These are phyloP conservation scores for Cyanistes caeruleus DNA, from an alignment of 2,113 vertebrate species.

Conservation along the genomic window DNA sequence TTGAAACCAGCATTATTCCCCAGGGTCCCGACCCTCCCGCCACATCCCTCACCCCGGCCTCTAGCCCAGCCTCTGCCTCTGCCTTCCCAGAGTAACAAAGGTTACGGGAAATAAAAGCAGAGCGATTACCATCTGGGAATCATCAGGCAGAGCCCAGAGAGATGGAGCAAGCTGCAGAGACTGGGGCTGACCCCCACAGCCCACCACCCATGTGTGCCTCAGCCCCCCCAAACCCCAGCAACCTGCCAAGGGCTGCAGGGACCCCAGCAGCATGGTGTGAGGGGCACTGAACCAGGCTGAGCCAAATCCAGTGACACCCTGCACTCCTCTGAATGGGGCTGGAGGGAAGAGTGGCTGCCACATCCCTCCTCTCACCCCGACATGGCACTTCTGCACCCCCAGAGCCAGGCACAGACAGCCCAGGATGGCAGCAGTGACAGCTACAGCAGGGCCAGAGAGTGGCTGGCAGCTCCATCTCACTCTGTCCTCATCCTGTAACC, in stretches of 20 bases:
- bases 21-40: constrained; percentile 62
- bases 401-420: neutral
- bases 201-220: constrained; percentile 69
- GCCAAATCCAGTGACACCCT: accelerated
- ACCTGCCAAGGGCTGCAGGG: constrained; percentile 76
- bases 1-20: constrained; percentile 67
- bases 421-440: accelerated
- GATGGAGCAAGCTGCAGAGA: neutral
- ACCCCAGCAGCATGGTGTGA: constrained; percentile 50
- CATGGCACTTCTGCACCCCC: neutral
- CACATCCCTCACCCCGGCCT: constrained; percentile 43
- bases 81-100: constrained; percentile 55
- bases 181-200: constrained; percentile 7
- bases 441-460: neutral
- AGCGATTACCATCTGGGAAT: constrained; percentile 83
- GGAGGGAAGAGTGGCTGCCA: neutral
- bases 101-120: constrained; percentile 60
- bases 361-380: accelerated
- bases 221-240: constrained; percentile 72
- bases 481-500: accelerated
- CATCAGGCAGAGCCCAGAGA: constrained; percentile 73
- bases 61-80: constrained; percentile 64
- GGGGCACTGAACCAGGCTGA: neutral
- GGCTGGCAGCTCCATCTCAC: neutral
- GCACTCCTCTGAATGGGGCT: accelerated